These are phyloP conservation scores for Carassius carassius DNA, from an alignment of 2,113 vertebrate genomes.

Conservation along the genomic window DNA sequence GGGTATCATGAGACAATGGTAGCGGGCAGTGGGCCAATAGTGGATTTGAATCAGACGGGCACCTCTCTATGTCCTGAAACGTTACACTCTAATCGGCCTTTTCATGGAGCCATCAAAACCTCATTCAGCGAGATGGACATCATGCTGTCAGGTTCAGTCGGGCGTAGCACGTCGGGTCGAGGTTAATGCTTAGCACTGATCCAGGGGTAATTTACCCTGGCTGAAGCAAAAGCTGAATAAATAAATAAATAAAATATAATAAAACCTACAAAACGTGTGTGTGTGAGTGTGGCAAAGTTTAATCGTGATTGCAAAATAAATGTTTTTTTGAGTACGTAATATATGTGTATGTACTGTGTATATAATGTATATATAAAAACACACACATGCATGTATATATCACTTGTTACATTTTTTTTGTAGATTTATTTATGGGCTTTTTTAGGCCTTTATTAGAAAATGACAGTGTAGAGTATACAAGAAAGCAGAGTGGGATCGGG, in stretches of 20 bases:
- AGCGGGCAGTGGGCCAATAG: conserved; percentile 50
- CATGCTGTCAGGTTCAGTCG: conserved; percentile 17
- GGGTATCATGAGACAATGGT: background rate
- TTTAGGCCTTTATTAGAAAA: too few species aligned
- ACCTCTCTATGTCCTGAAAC: conserved; percentile 64
- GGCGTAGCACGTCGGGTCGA: background rate
- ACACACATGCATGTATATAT: too few species aligned
- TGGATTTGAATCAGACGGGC: conserved; percentile 67
- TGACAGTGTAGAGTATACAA: too few species aligned
- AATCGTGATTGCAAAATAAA: too few species aligned
- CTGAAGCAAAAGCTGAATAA: background rate
- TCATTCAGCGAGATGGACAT: conserved; percentile 26
- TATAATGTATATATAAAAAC: too few species aligned
- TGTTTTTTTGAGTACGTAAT: too few species aligned
- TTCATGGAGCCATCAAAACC: conserved; percentile 41
- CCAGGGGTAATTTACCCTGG: background rate
- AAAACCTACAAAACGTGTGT: background rate
- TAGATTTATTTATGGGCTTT: too few species aligned
- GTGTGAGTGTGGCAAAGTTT: too few species aligned
- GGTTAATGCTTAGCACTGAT: background rate
- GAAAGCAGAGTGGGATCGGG: too few species aligned
- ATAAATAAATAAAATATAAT: too few species aligned
- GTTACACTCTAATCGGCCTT: conserved; percentile 59
- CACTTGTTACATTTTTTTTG: too few species aligned
- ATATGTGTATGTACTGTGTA: too few species aligned